Evolutionary conservation across 2,888 invertebrate species (phyloP), one percentile per base, ranked within the genome.

Genomic region (Lasioglossum figueresi): DNA sequence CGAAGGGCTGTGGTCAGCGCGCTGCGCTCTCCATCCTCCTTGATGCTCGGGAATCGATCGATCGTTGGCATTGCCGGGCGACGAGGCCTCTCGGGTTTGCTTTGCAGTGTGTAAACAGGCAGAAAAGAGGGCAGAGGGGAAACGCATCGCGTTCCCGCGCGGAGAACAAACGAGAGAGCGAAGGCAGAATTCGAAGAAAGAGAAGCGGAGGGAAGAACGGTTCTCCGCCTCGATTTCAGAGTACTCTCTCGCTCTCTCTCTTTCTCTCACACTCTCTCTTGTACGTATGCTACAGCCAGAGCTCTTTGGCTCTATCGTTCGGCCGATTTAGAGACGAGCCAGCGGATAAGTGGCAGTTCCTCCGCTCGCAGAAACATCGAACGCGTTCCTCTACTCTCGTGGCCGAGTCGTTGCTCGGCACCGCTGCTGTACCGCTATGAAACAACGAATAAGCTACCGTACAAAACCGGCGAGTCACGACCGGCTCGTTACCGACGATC

Each of bases 391-490:
- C 27, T 77, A 79, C 75, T 80, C 82, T 79, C 56, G 71, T 79
- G 71, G 63, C 80, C 70, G 72, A 45, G 84, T 76, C 37, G 74
- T 37, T 75, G 76, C 72, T 70, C 63, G 40, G 66, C 43, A 27
- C 59, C 4, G 6, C 59, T 27, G n/a, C 31, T 34, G 81, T 81
- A 23, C 52, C 52, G 52, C 52, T 52, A 52, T 52, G 52, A 52
- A 89, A 89, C 91, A 82, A 91, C 90, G 93, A 90, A 93, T 91
- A 90, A 92, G 93, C 93, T 93, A 94, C 94, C 91, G 93, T 92
- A 91, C 88, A 88, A 91, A 91, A 91, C 89, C 89, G 91, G 77
- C 92, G 90, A 93, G 94, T 94, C 94, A 94, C 94, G 94, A 94
- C 90, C 93, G 90, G 90, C 94, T 94, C 92, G 94, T 94, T 94